phyloP scores from a whole-genome alignment of 2,113 vertebrate genomes.

The Aegithalos caudatus region DNA sequence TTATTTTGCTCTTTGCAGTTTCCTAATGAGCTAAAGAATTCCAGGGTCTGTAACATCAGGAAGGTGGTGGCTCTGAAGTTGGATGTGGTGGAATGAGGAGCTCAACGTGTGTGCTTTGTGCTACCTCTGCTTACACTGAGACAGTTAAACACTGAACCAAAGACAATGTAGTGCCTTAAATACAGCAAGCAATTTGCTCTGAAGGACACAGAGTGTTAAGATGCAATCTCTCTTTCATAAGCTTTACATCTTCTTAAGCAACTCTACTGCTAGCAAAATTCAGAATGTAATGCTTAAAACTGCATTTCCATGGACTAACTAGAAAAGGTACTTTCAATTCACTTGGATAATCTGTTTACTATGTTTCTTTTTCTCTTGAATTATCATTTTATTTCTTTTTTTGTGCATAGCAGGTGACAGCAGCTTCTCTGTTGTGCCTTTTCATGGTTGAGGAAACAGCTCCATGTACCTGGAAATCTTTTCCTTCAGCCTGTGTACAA shows the following conservation, averaged over 20 bases:
- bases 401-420: not conserved
- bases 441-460: not conserved
- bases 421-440: not conserved
- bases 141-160: slow-evolving; percentile 78
- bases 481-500: not conserved
- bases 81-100: slow-evolving; percentile 52
- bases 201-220: slow-evolving; percentile 57
- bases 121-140: slow-evolving; percentile 72
- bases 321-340: not conserved
- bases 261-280: slow-evolving; percentile 30
- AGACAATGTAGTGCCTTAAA: slow-evolving; percentile 80
- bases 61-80: slow-evolving; percentile 1
- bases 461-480: not conserved
- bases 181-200: slow-evolving; percentile 53
- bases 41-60: not conserved
- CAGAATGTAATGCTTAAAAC: slow-evolving; percentile 9
- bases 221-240: slow-evolving; percentile 37
- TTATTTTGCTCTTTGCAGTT: slow-evolving; percentile 77
- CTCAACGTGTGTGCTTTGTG: slow-evolving; percentile 65
- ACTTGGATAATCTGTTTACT: not conserved
- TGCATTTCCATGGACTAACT: slow-evolving; percentile 1
- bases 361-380: not conserved
- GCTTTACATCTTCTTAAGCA: slow-evolving; percentile 53
- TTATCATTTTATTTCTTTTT: not conserved
- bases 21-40: slow-evolving; percentile 86